Evolutionary conservation across 2,888 invertebrate species (phyloP).

Genomic region (Lithophane socia): DNA sequence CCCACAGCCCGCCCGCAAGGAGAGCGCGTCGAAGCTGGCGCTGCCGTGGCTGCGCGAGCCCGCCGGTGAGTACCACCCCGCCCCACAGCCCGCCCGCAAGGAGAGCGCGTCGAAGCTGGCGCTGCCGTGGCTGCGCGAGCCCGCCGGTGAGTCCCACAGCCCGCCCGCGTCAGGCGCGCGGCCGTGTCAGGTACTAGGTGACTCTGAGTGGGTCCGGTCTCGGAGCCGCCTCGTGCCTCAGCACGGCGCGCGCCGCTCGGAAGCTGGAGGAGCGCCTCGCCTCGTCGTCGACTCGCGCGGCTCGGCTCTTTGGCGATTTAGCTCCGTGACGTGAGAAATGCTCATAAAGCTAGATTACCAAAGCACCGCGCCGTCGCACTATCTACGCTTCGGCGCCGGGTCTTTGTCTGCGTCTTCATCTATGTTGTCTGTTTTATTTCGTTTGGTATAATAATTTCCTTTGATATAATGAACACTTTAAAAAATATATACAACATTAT

Average conservation of each 20-base stretch:
- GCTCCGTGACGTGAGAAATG: conserved; percentile 94
- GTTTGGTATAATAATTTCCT: too few species aligned
- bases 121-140: too few species aligned
- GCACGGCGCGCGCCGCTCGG: conserved; percentile 73
- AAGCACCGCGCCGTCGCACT: conserved; percentile 91
- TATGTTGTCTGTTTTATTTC: neutral
- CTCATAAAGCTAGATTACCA: conserved; percentile 99
- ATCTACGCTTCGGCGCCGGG: conserved; percentile 51
- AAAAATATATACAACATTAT: too few species aligned
- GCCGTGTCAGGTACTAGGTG: conserved; percentile 95
- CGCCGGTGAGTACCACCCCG: too few species aligned
- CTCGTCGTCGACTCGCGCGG: conserved; percentile 70
- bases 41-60: too few species aligned
- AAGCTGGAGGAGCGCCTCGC: conserved; percentile 17
- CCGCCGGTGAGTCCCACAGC: too few species aligned
- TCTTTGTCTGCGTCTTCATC: conserved; percentile 41
- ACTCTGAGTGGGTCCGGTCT: conserved; percentile 93
- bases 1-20: too few species aligned
- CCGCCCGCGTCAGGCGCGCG: conserved; percentile 27
- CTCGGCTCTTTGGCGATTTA: conserved; percentile 96
- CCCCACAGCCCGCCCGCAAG: too few species aligned
- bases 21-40: too few species aligned
- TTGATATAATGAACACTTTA: too few species aligned
- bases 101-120: too few species aligned
- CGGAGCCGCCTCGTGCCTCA: conserved; percentile 90